A percentile compares a stretch with the other conserved stretches of the same genome.
These are phyloP conservation scores for Festucalex cinctus DNA, from an alignment of 2,113 vertebrate genomes.

Conservation along the genomic window DNA sequence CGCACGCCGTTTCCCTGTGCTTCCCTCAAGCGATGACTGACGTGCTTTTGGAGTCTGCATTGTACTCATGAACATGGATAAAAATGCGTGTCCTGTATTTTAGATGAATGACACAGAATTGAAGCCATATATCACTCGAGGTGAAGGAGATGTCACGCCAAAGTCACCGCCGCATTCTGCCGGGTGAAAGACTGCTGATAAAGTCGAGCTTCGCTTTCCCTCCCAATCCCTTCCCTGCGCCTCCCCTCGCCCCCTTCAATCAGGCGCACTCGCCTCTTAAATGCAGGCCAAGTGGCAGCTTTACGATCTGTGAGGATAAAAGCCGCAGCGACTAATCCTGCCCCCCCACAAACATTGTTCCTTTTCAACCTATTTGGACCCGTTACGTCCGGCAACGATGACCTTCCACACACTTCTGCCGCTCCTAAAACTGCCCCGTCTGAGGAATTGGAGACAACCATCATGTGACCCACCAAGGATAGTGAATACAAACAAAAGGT, in stretches of 20 bases:
- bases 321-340: conserved; percentile 51
- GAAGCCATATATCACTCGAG: conserved; percentile 18
- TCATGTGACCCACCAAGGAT: not conserved
- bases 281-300: conserved; percentile 61
- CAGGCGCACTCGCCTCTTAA: conserved; percentile 30
- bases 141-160: conserved; percentile 13
- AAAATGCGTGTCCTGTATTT: conserved; percentile 12
- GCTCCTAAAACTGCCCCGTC: conserved; percentile 7
- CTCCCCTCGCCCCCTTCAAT: conserved; percentile 31
- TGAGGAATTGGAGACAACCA: conserved; percentile 35
- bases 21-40: conserved; percentile 29
- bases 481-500: not conserved
- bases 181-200: conserved; percentile 13
- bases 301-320: conserved; percentile 66
- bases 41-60: conserved; percentile 6
- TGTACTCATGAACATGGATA: conserved; percentile 19
- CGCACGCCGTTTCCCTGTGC: conserved; percentile 15
- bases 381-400: conserved; percentile 13
- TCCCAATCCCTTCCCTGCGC: conserved; percentile 20
- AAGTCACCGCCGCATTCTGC: conserved; percentile 10
- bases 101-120: conserved; percentile 4
- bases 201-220: conserved; percentile 33
- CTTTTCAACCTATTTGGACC: conserved; percentile 31
- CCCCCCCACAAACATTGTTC: conserved; percentile 36
- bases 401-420: conserved; percentile 10